Base-by-base conservation (phyloP, 2,797 vertebrate genomes). In the Danio jaintianensis region DNA sequence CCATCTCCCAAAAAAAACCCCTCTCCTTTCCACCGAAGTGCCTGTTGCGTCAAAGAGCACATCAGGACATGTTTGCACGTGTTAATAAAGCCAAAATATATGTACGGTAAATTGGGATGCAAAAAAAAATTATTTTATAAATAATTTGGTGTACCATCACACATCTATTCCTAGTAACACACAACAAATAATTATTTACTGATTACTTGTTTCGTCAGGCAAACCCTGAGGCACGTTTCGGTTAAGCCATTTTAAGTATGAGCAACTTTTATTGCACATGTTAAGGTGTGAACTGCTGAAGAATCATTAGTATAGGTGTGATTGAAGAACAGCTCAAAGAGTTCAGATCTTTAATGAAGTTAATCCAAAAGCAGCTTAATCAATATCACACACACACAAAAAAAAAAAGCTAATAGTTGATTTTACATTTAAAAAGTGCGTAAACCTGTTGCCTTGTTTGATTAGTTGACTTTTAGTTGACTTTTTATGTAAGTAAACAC, bases 231-330 rank as follows among this genome's bases (percentile, higher is more conserved):
- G 6, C 15, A 43, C 4, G 1, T 77, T 76, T 77, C 0, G 3
- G 7, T 45, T 56, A n/a, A 66, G 10, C 63, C 22, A 15, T 36
- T 42, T 40, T 62, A 18, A 40, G 45, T 38, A 47, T 67, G 62
- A 77, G 50, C 50, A 77, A 43, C 75, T 67, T 45, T 36, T 12
- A 56, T 36, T 6, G 50, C 15, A 13, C 40, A 67, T 56, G 50
- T 5, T 67, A 56, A 77, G 62, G 62, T 56, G 50, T 56, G 62
- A 36, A 47, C n/a, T 13, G 6, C 0, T 15, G 22, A 36, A 20
- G 4, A 12, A 40, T 40, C 16, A 8, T 64, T 6, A 13, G 16
- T 10, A 18, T 22, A 29, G 4, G 15, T 47, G 52, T 56, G 12
- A 56, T 71, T 66, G 5, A 18, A 66, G 38, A 64, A 18, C 16